Evolutionary conservation across 2,888 invertebrate species (phyloP).

Genomic region (Parochlus steinenii): DNA sequence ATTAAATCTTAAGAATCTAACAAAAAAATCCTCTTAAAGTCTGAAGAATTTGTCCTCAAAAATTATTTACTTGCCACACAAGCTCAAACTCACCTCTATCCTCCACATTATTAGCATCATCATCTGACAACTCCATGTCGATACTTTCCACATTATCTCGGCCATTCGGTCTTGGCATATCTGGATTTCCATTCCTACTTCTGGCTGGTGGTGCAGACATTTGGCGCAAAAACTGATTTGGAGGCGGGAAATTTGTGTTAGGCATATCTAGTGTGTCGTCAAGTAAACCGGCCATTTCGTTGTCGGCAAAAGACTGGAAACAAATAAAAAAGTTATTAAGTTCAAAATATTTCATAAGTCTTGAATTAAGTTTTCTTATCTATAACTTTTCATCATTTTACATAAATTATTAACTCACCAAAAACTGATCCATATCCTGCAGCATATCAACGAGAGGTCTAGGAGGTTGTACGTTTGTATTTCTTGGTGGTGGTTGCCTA

Average conservation of each 20-base stretch:
- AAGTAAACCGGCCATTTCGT: conserved; percentile 7
- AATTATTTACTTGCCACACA: neutral
- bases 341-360: too few species aligned
- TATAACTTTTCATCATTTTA: neutral
- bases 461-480: conserved; percentile 6
- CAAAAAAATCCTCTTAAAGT: too few species aligned
- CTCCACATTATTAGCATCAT: conserved; percentile 36
- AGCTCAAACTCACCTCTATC: neutral
- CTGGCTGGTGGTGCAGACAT: too few species aligned
- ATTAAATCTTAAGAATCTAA: too few species aligned
- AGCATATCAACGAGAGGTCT: neutral
- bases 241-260: neutral
- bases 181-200: conserved; percentile 13
- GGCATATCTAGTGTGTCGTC: conserved; percentile 13
- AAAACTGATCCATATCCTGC: neutral
- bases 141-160: conserved; percentile 62
- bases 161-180: conserved; percentile 25
- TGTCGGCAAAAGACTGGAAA: too few species aligned
- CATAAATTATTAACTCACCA: conserved; percentile 2
- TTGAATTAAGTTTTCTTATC: too few species aligned
- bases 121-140: conserved; percentile 78
- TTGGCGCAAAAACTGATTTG: neutral
- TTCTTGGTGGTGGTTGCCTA: neutral
- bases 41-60: too few species aligned
- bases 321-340: too few species aligned